A percentile compares a stretch with the other conserved stretches of the same genome.
Evolutionary conservation across 1,140 invertebrate species (phyloP).

Genomic region (Papilio polytes): DNA sequence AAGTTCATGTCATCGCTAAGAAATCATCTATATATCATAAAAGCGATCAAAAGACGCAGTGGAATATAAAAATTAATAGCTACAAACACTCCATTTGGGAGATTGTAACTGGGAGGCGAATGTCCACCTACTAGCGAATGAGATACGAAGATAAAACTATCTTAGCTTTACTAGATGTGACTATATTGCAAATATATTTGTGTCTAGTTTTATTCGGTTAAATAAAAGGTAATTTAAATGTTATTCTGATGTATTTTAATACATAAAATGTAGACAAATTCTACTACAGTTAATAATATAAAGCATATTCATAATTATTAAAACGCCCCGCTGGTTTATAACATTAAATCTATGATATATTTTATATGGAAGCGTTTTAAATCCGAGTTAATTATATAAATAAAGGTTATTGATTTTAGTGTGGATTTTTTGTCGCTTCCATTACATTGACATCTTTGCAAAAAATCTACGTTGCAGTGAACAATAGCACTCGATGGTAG

Average conservation of each 20-base stretch:
- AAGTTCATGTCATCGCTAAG: slow-evolving; percentile 37
- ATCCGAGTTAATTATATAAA: not conserved
- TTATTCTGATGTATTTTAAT: not conserved
- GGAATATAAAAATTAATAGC: slow-evolving; percentile 71
- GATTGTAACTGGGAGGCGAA: slow-evolving; percentile 61
- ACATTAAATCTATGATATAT: not conserved
- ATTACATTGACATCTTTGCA: slow-evolving; percentile 43
- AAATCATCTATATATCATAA: slow-evolving; percentile 36
- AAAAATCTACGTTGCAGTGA: slow-evolving; percentile 58
- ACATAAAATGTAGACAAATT: not conserved
- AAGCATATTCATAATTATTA: not conserved
- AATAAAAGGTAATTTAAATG: not conserved
- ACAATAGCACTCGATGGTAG: slow-evolving; percentile 73
- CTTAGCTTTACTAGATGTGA: slow-evolving; percentile 14
- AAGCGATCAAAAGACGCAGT: slow-evolving; percentile 63
- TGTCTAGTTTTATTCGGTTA: not conserved
- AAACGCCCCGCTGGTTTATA: not conserved
- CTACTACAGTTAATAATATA: not conserved
- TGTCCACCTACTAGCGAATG: slow-evolving; percentile 44
- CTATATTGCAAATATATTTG: not conserved
- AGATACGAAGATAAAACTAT: slow-evolving; percentile 31
- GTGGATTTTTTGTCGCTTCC: slow-evolving; percentile 42
- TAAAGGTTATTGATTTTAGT: not conserved
- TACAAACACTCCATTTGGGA: slow-evolving; percentile 66
- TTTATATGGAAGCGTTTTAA: not conserved